These are phyloP conservation scores for Allacma fusca DNA, from an alignment of 2,888 invertebrate species.

Conservation along the genomic window DNA sequence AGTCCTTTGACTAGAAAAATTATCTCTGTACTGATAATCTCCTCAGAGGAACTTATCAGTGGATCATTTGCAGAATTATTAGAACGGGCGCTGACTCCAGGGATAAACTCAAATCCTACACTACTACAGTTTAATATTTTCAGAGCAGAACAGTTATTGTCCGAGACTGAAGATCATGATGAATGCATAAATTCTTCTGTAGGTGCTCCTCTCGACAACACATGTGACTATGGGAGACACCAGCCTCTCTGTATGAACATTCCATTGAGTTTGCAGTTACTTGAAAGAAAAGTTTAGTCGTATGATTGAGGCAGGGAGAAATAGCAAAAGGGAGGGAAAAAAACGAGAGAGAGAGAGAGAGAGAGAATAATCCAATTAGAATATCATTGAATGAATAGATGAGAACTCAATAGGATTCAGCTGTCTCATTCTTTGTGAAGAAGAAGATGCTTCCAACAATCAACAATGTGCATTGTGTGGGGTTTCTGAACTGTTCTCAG, in stretches of 20 bases:
- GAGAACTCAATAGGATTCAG: slow-evolving; percentile 50
- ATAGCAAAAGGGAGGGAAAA: slow-evolving; percentile 4
- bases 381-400: slow-evolving; percentile 47
- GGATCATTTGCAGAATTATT: background rate
- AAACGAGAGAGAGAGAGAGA: slow-evolving; percentile 4
- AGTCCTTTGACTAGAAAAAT: too few relatives aligned
- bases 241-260: background rate
- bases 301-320: slow-evolving; percentile 10
- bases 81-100: background rate
- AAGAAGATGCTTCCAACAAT: slow-evolving; percentile 44
- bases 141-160: background rate
- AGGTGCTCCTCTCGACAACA: background rate
- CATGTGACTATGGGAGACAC: background rate
- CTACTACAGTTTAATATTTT: background rate
- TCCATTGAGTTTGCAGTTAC: slow-evolving; percentile 12
- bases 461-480: slow-evolving; percentile 45
- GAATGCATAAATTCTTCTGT: background rate
- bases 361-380: slow-evolving; percentile 53
- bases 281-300: background rate
- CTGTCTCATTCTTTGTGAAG: slow-evolving; percentile 50
- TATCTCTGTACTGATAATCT: too few relatives aligned
- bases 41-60: too few relatives aligned
- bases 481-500: slow-evolving; percentile 41
- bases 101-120: too few relatives aligned
- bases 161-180: background rate